Conservation (phyloP, 1,140 invertebrate genomes). For the Dysdera silvatica region DNA sequence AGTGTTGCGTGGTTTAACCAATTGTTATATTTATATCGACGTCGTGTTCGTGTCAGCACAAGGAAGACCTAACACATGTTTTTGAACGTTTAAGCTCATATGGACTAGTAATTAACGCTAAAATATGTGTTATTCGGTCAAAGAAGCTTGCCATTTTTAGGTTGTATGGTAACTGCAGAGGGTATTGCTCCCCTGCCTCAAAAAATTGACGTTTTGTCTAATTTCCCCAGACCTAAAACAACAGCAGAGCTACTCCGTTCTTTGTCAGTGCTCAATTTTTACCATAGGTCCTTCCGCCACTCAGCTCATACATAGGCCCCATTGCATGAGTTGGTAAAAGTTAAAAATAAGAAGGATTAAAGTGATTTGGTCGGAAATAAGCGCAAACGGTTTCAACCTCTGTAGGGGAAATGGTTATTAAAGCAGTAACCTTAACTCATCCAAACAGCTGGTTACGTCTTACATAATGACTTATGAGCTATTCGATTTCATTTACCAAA, state of each 20-base stretch:
- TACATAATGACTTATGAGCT: no score
- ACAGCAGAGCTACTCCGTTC: conserved; percentile 38
- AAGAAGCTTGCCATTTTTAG: conserved; percentile 5
- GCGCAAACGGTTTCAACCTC: no score
- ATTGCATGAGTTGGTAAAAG: no score
- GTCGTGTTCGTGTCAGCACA: conserved; percentile 41
- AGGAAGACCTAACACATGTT: conserved; percentile 38
- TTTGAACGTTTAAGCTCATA: conserved; percentile 35
- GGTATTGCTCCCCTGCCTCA: conserved; percentile 15
- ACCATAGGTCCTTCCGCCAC: conserved; percentile 24
- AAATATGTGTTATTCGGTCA: conserved; percentile 24
- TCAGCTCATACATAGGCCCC: not conserved
- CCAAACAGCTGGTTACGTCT: no score
- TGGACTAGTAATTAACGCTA: conserved; percentile 36
- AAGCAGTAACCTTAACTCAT: no score
- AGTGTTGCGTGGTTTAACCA: not conserved
- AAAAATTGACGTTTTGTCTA: not conserved
- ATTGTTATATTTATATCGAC: not conserved
- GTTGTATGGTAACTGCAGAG: not conserved
- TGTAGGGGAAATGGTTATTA: no score
- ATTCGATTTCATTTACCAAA: no score
- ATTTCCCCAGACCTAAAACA: conserved; percentile 34
- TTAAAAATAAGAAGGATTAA: not conserved
- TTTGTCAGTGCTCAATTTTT: conserved; percentile 43
- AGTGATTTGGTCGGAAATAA: no score